Base-by-base conservation (phyloP, 2,888 invertebrate genomes). In the Pristionchus mayeri region DNA sequence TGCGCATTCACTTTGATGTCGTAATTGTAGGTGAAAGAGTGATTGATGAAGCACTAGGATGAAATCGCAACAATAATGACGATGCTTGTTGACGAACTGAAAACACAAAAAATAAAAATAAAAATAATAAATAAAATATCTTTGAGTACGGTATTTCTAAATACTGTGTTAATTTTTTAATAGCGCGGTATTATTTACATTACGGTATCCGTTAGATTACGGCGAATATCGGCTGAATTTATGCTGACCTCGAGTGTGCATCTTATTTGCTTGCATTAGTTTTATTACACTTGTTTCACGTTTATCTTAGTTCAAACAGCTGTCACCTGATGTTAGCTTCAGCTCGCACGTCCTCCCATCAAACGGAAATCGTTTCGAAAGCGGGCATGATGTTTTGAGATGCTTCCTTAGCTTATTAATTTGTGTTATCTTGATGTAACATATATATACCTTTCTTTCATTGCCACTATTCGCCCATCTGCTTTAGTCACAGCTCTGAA, bases 341-440 rank as follows among this genome's bases (percentile, higher is more conserved):
- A 83, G 27, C n/a, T 83, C 83, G 24, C 83, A 83, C 18, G 71
- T 67, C 37, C 83, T 63, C 11, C 50, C 67, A n/a, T 71, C 83
- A 34, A 83, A 83, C 6, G 83, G 83, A 50, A 83, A 83, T 13
- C 67, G 48, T 27, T 50, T 54, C 4, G 83, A 71, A 1, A 83
- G 30, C 1, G 83, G 71, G 27, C 83, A 83, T 7, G 83, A 63
- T 18, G 83, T 83, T 34, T 63, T 83, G 18, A 83, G 71, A 27
- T 71, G 83, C 9, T 52, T 78, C 52, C 78, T 52, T 11, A 52
- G 34, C 52, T 27, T 76, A 16, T 48, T 44, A 16, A 44, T 44
- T 44, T 9, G 27, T 27, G 9, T 57, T 2, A 27, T 27, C 27
- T 57, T n/a, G 9, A 27, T 27, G 57, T 11, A 21, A 57, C 27